Evolutionary conservation across 92 coral and sea anemone genomes (phyloP).

Genomic region (Epizoanthus rinbou): DNA sequence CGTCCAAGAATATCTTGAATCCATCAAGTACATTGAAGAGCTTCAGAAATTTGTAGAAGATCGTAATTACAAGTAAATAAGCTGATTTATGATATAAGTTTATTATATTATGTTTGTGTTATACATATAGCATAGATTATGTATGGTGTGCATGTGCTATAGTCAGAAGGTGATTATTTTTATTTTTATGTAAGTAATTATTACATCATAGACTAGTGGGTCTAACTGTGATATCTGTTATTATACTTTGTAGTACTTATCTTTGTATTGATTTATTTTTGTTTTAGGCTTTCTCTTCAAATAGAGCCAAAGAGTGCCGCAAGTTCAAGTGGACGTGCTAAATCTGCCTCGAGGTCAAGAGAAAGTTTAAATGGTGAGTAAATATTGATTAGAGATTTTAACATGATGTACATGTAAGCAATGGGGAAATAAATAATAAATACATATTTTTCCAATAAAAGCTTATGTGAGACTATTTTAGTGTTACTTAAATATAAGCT

Average conservation of each 20-base stretch:
- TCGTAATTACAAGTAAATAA: constrained; percentile 84
- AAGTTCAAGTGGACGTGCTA: constrained; percentile 47
- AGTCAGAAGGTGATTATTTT: no score
- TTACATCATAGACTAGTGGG: not conserved
- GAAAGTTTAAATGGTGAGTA: constrained; percentile 83
- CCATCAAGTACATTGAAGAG: constrained; percentile 96
- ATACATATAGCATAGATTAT: not conserved
- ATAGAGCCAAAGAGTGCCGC: constrained; percentile 76
- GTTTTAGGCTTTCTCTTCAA: constrained; percentile 77
- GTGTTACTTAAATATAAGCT: no score
- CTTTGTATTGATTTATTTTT: not conserved
- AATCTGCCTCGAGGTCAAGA: constrained; percentile 70
- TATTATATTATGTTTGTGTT: not conserved
- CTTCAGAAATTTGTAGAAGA: constrained; percentile 96
- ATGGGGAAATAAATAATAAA: constrained; percentile 7
- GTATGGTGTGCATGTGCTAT: not conserved
- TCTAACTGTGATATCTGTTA: no score
- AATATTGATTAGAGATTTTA: not conserved
- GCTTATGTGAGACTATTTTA: not conserved
- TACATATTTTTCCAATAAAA: not conserved
- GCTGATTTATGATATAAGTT: not conserved
- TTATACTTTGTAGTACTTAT: not conserved
- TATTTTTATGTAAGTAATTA: not conserved
- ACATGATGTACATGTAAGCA: not conserved
- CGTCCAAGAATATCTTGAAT: constrained; percentile 83